Evolutionary conservation across 2,113 vertebrate genomes (phyloP), one percentile per base, ranked within the genome.

Genomic region (Ictalurus furcatus): DNA sequence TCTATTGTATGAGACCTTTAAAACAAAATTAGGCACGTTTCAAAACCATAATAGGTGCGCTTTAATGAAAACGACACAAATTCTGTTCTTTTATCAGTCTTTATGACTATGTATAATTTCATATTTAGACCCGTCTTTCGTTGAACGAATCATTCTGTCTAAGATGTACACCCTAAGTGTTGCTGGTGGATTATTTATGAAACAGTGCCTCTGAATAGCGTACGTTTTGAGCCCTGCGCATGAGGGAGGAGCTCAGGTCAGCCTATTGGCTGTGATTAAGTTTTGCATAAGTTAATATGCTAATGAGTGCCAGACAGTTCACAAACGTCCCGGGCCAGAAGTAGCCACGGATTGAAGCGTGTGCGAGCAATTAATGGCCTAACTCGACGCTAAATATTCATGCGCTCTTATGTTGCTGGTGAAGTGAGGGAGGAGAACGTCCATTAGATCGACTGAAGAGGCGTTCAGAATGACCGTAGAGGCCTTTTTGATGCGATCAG

Each of bases 391-490:
- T 96, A 95, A 96, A 96, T 96, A 96, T 96, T 96, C 95, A 96
- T 95, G 94, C 91, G 86, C 89, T 94, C 93, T 88, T 94, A 86
- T 88, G 88, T 90, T 89, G 71, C 88, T 92, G 93, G 92, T 95
- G 94, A 94, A 94, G 94, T 94, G 95, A 94, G 93, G 91, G 87
- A 94, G 94, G 91, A 94, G 95, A 92, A 89, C 67, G 92, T 95
- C 95, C 95, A 96, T 96, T 96, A 96, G 95, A 95, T 92, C 88
- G 83, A 92, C 91, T 96, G 94, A 95, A 95, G 96, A 93, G 95
- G 94, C 90, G 92, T 94, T 92, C 91, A 84, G 90, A 88, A 65
- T 91, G 95, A 93, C 93, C 95, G 93, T 92, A n/a, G 93, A 90
- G 94, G 94, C 95, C 95, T 96, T 95, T 95, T 92, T 25, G 93